Conservation (phyloP, 1,140 invertebrate genomes). For the Ruditapes philippinarum region DNA sequence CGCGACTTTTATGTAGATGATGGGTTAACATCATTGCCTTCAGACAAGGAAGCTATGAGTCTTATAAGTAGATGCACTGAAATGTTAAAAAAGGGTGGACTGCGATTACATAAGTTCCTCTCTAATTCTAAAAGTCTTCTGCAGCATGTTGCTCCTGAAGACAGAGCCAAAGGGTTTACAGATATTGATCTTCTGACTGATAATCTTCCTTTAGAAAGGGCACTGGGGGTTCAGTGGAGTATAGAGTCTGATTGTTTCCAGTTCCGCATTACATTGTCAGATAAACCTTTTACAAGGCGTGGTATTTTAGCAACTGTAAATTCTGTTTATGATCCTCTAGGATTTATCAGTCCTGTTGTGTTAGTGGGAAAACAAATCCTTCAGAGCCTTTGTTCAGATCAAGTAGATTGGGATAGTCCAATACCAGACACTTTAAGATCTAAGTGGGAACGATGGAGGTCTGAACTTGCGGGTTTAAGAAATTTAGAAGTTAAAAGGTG, state of each 20-base stretch:
- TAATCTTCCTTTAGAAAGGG: conserved; percentile 52
- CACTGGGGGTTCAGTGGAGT: conserved; percentile 3
- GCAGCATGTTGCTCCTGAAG: background rate
- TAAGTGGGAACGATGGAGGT: conserved; percentile 64
- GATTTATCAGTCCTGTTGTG: conserved; percentile 66
- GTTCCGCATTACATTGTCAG: conserved; percentile 13
- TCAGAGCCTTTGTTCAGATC: conserved; percentile 71
- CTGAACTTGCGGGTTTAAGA: conserved; percentile 53
- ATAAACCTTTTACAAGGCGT: conserved; percentile 44
- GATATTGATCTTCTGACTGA: conserved; percentile 52
- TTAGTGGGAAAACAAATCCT: conserved; percentile 72
- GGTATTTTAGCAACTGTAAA: conserved; percentile 27
- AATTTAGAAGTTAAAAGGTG: conserved; percentile 53
- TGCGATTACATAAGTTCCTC: conserved; percentile 66
- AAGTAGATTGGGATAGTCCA: conserved; percentile 59
- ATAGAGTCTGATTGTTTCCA: conserved; percentile 29
- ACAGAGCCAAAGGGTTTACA: conserved; percentile 14
- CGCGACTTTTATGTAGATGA: conserved; percentile 71
- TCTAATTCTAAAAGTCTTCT: conserved; percentile 62
- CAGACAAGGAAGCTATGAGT: conserved; percentile 19
- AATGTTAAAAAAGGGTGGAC: conserved; percentile 47
- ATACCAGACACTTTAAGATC: background rate
- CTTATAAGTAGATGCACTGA: background rate
- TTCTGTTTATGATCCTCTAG: conserved; percentile 72
- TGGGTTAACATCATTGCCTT: conserved; percentile 37